Base-by-base conservation (phyloP, 2,888 invertebrate species). In the Clunio marinus region DNA sequence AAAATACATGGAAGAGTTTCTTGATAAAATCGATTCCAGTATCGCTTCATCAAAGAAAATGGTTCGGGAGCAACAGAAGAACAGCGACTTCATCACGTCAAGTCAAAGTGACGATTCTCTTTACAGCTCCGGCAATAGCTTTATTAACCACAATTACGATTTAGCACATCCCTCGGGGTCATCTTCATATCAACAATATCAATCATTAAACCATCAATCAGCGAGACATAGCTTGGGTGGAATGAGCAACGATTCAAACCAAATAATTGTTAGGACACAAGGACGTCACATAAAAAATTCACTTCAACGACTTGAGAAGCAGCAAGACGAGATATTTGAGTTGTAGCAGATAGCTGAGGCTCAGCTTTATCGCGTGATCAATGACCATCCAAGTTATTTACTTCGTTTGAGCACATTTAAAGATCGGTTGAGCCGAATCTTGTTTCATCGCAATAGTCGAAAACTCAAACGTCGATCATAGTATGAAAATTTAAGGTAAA, bases 321-420 rank as follows among this genome's bases (percentile, higher is more conserved):
- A 89, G 75, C 93, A 93, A 76, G 93, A 94, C 74, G 93, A 93
- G 77, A 85, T 93, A 76, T 94, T 93, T 78, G 91, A 93, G 80
- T 89, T 93, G 88, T 93, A 93, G 88, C 88, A 84, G 17, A 55
- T 66, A 55, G 66, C 66, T 3, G 66, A 66, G 27, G 51, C 51
- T 3, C 66, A 66, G 22, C 66, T 66, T 35, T 66, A 66, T 51
- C 66, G 66, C 7, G 51, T 46, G 4, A 66, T 66, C 46, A 27
- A 65, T 35, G 66, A 66, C 25, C 63, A 35, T 27, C 35, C 59
- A 13, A 66, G 66, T 24, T 66, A 66, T 55, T 24, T 51, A n/a
- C 15, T 55, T 17, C 51, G 66, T 4, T 55, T 66, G 22, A 27
- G 25, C 13, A 35, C 55, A 3, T 10, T 66, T n/a, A 66, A 35